Evolutionary conservation across 2,888 invertebrate species (phyloP), one percentile per base, ranked within the genome.

Genomic region (Scaeva pyrastri): DNA sequence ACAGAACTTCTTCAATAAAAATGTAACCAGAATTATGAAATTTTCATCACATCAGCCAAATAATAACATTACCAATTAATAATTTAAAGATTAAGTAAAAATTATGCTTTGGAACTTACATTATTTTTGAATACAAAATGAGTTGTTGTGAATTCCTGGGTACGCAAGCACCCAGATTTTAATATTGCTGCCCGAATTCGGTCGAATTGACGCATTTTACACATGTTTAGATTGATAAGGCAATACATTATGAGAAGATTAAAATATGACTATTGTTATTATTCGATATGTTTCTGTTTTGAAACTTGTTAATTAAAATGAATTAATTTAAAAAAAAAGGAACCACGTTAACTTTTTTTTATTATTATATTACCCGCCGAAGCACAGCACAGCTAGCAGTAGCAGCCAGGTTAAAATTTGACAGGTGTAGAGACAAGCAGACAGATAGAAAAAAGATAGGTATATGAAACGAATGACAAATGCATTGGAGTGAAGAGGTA

Each of bases 151-250:
- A 39, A 64, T 81, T 60, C 52, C 19, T 48, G 48, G 23, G 72
- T 50, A 70, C 76, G 76, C 50, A 81, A 36, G 62, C 48, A 72
- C 19, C 14, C 48, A 43, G 73, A 36, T 72, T 50, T 66, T n/a
- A 76, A 19, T 14, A 62, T 48, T 14, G 68, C 31, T 12, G 76
- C n/a, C 6, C 62, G 55, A 48, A 85, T 62, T 41, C 62, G 48
- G 31, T 36, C 45, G 14, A 85, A 43, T 70, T 77, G 81, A 23
- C 85, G 85, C 55, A 81, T 55, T 77, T 85, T 85, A 26, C 70
- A 85, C 72, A 77, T 21, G 70, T 68, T 81, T 43, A 56, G 55
- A 7, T 58, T 85, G 2, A 85, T 76, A 43, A 85, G 81, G 76
- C 76, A 85, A 81, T 72, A 81, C 85, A 85, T 85, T 19, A 23